phyloP scores from a whole-genome alignment of 37 sponge, comb jelly and placozoan genomes.

The Haliclona indistincta region DNA sequence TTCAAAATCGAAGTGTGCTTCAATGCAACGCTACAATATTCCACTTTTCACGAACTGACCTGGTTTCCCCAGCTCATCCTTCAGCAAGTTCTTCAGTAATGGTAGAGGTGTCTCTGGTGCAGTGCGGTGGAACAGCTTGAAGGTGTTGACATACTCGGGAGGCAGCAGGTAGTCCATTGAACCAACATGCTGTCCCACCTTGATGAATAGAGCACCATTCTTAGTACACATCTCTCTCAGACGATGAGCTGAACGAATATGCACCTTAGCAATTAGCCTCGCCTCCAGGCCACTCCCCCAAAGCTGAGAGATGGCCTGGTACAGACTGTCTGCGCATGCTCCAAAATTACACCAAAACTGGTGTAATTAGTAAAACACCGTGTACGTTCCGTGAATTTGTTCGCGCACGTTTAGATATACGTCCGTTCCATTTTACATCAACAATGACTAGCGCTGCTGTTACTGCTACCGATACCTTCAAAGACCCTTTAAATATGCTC shows the following conservation, averaged over 20 bases:
- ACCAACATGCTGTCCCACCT: slow-evolving; percentile 92
- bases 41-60: slow-evolving; percentile 2
- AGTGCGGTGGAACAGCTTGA: slow-evolving; percentile 87
- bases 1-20: background rate
- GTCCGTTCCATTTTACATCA: too few species aligned
- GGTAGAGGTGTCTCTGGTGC: slow-evolving; percentile 76
- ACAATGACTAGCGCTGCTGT: too few species aligned
- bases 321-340: too few species aligned
- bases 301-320: too few species aligned
- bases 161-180: slow-evolving; percentile 93
- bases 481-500: too few species aligned
- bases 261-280: too few species aligned
- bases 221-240: slow-evolving; percentile 69
- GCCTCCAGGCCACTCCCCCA: too few species aligned
- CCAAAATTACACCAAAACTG: too few species aligned
- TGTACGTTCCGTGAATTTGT: too few species aligned
- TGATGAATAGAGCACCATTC: slow-evolving; percentile 92
- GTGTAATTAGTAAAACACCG: too few species aligned
- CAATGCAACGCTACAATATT: background rate
- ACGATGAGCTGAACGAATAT: slow-evolving; percentile 73
- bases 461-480: too few species aligned
- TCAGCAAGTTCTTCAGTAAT: slow-evolving; percentile 58
- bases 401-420: too few species aligned
- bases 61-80: slow-evolving; percentile 68
- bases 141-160: slow-evolving; percentile 76